Evolutionary conservation across 2,797 vertebrate genomes (phyloP).

Genomic region (Otolemur crassicaudatus): DNA sequence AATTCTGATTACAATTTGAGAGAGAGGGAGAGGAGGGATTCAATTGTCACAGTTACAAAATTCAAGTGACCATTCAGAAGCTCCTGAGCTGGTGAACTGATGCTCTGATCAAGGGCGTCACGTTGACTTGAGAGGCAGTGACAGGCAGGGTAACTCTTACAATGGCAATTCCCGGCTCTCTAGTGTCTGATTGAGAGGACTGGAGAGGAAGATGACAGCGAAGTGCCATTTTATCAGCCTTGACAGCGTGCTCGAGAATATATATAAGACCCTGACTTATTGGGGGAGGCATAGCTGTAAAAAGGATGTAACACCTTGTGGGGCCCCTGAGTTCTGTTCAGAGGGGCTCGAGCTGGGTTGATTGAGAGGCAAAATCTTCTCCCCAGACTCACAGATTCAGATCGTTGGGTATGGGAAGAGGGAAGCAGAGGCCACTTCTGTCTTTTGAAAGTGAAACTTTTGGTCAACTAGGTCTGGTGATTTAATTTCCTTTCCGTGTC

Average conservation of each 20-base stretch:
- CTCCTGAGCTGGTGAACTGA: background rate
- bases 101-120: background rate
- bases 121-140: background rate
- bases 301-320: background rate
- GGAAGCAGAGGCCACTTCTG: background rate
- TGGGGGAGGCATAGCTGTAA: rapidly evolving
- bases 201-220: background rate
- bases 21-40: background rate
- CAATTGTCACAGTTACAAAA: background rate
- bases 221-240: background rate
- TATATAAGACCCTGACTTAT: background rate
- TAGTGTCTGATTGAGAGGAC: rapidly evolving
- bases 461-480: too few relatives aligned
- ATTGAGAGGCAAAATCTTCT: too few relatives aligned
- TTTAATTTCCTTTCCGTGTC: background rate
- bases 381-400: background rate
- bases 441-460: background rate
- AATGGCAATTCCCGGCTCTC: background rate
- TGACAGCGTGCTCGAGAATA: rapidly evolving
- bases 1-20: background rate
- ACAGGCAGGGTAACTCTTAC: background rate
- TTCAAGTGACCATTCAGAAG: background rate
- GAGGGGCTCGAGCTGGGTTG: rapidly evolving
- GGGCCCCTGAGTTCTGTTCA: background rate
- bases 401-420: too few relatives aligned